Base-by-base conservation (phyloP, 2,113 vertebrate species). In the Neogale vison region DNA sequence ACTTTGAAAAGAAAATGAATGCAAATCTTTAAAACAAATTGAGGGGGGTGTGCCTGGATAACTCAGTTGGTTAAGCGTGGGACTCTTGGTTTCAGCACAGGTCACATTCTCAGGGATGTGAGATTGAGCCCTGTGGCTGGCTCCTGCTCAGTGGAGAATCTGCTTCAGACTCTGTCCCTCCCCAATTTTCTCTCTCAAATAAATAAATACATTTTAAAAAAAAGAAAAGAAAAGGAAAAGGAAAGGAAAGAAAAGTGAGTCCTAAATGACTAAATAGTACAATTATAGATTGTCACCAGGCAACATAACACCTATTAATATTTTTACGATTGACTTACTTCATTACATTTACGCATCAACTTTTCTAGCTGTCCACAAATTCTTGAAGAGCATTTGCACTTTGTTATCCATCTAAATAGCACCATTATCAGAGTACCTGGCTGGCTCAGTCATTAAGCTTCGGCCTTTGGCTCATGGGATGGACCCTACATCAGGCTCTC, bases 61-160 rank as follows among this genome's bases (percentile, higher is more conserved):
- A 18, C 18, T 69, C 4, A 36, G 34, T 69, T 69, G 17, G 67
- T 69, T 69, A 69, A 21, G 18, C 8, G 0, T 36, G 3, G n/a
- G 34, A 36, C 34, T 69, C 67, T 69, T 69, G 34, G 18, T 69
- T 69, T 69, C 7, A 7, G 8, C 34, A 21, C 34, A 36, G 17
- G 8, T n/a, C 67, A 36, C n/a, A 9, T 34, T 36, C 34, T 36
- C n/a, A 21, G 18, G 34, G 34, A 21, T 69, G 67, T 36, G 18
- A 69, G 18, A 69, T 36, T 9, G 34, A 36, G 34, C 31, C 34
- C 7, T n/a, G 34, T n/a, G 7, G 4, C 65, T n/a, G 34, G 15
- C 34, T 69, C 34, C 0, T 0, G 1, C 18, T 20, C 8, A 69
- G 17, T 17, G 4, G 34, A 34, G 17, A 36, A 18, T 20, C 67